These are phyloP conservation scores for Aythya baeri DNA, from an alignment of 2,113 vertebrate species.

Conservation along the genomic window DNA sequence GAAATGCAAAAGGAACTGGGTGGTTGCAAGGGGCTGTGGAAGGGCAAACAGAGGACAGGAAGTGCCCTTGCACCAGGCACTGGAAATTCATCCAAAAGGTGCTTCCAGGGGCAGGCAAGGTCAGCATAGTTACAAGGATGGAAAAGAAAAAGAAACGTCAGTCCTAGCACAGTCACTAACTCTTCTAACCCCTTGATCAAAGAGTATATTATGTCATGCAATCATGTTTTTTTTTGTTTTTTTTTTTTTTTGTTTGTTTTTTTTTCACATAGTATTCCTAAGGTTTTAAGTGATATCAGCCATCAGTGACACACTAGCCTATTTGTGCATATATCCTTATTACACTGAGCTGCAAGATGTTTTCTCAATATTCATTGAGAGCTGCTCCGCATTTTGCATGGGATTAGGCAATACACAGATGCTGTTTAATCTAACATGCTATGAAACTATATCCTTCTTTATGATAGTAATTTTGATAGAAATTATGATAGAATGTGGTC, in stretches of 20 bases:
- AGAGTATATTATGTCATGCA: not conserved
- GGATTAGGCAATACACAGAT: not conserved
- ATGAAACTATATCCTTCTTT: not conserved
- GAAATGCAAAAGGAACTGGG: not conserved
- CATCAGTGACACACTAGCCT: not conserved
- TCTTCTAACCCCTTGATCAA: not conserved
- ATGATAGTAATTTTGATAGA: not conserved
- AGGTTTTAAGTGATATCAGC: not conserved
- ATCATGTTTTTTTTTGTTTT: fast-evolving
- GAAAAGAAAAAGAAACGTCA: not conserved
- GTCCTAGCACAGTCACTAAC: not conserved
- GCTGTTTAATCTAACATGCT: not conserved
- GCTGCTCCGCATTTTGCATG: not conserved
- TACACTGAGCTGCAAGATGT: not conserved
- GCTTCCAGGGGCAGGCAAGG: not conserved
- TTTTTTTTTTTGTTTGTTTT: not conserved
- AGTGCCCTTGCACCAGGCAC: not conserved
- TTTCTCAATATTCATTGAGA: not conserved
- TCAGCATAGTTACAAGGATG: not conserved
- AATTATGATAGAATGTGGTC: not conserved
- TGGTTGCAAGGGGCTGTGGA: not conserved
- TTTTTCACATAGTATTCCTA: not conserved
- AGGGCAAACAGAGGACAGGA: not conserved
- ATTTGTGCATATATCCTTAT: not conserved
- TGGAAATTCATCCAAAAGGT: not conserved